These are phyloP conservation scores for Oxyura jamaicensis DNA, from an alignment of 2,113 vertebrate species.

Conservation along the genomic window DNA sequence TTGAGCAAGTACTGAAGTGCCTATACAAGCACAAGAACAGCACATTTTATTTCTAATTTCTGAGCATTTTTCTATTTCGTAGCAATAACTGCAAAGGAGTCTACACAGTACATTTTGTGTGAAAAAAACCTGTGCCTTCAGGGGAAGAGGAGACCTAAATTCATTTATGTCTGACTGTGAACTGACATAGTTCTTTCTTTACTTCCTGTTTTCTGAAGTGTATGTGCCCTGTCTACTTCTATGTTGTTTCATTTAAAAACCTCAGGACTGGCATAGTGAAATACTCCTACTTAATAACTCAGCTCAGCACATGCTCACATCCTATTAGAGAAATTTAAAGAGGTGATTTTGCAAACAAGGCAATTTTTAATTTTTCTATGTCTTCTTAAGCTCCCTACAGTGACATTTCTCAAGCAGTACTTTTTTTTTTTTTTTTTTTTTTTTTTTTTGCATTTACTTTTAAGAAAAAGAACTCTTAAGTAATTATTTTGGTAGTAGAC, in stretches of 20 bases:
- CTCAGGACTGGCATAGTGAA: neutral
- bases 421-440: neutral
- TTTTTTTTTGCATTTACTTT: neutral
- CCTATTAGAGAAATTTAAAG: neutral
- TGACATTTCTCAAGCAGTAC: neutral
- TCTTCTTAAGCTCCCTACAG: neutral
- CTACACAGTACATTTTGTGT: neutral
- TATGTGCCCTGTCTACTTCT: neutral
- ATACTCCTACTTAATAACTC: neutral
- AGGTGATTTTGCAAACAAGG: neutral
- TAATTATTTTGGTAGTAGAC: neutral
- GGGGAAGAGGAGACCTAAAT: neutral
- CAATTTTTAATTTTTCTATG: neutral
- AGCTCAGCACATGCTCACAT: neutral
- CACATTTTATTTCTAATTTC: neutral
- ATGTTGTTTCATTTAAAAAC: neutral
- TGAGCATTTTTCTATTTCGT: neutral
- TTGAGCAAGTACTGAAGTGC: neutral
- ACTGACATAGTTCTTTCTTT: neutral
- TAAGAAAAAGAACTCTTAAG: neutral
- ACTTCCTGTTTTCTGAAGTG: neutral
- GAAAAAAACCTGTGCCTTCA: neutral
- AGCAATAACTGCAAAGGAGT: neutral
- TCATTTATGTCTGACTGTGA: neutral
- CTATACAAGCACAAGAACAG: neutral